Evolutionary conservation across 1,140 invertebrate species (phyloP).

Genomic region (Berghia stephanieae): DNA sequence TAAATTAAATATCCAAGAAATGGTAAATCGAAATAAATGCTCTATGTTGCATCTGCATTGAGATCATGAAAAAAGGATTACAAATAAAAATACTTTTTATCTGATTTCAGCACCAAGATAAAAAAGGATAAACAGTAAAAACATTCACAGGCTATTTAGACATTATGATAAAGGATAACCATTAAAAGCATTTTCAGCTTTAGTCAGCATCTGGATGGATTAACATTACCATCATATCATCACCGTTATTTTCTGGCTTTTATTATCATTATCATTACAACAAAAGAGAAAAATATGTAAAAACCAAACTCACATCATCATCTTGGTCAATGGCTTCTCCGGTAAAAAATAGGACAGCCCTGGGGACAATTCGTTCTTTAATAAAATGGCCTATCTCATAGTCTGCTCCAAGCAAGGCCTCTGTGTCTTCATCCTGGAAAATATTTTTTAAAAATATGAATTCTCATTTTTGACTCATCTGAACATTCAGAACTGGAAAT

Average conservation of each 20-base stretch:
- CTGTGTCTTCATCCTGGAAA: conserved; percentile 75
- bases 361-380: conserved; percentile 89
- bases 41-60: not conserved
- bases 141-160: too few relatives aligned
- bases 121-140: not conserved
- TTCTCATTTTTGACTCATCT: too few relatives aligned
- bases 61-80: not conserved
- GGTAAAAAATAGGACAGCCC: conserved; percentile 93
- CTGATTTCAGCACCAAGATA: not conserved
- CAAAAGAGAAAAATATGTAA: not conserved
- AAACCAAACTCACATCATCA: conserved; percentile 39
- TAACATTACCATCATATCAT: not conserved
- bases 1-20: not conserved
- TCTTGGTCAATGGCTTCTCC: conserved; percentile 70
- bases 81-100: not conserved
- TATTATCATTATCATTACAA: not conserved
- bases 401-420: conserved; percentile 85
- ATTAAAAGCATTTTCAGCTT: too few relatives aligned
- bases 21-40: not conserved
- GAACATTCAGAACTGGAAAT: too few relatives aligned
- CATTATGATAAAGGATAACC: too few relatives aligned
- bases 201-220: not conserved
- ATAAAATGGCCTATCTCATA: conserved; percentile 99
- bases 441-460: too few relatives aligned
- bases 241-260: not conserved